These are phyloP conservation scores for Nephrotoma flavescens DNA, from an alignment of 2,888 invertebrate genomes.

Conservation along the genomic window DNA sequence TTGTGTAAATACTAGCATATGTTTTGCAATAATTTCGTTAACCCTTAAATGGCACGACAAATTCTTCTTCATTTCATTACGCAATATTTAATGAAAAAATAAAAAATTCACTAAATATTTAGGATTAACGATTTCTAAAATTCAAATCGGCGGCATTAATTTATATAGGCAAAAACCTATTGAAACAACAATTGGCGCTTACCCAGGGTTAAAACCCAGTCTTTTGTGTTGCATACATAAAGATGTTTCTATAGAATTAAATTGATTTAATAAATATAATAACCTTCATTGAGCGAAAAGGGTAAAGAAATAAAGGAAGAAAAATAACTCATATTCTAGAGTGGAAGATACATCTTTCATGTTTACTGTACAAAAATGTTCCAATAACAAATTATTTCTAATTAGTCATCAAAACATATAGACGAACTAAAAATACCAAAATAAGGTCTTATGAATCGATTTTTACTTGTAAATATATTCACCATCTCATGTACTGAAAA, in stretches of 20 bases:
- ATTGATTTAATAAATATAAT: background rate
- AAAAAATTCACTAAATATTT: too few species aligned
- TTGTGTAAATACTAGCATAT: background rate
- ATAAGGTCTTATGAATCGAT: background rate
- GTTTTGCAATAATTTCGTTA: background rate
- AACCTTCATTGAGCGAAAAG: background rate
- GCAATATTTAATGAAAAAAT: too few species aligned
- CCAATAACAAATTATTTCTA: too few species aligned
- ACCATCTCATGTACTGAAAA: background rate
- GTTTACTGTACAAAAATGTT: background rate
- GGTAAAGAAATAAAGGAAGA: background rate
- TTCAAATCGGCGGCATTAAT: too few species aligned
- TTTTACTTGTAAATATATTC: background rate
- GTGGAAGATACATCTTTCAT: background rate
- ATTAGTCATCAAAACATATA: background rate
- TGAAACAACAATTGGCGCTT: background rate
- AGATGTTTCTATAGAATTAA: background rate
- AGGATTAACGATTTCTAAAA: too few species aligned
- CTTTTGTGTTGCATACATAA: background rate
- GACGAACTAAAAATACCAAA: background rate
- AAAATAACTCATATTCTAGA: background rate
- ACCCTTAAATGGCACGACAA: background rate
- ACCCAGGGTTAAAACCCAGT: background rate
- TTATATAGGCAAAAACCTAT: too few species aligned
- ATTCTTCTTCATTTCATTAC: too few species aligned